Evolutionary conservation across 1,140 invertebrate species (phyloP), one percentile per base, ranked within the genome.

Genomic region (Physella acuta): DNA sequence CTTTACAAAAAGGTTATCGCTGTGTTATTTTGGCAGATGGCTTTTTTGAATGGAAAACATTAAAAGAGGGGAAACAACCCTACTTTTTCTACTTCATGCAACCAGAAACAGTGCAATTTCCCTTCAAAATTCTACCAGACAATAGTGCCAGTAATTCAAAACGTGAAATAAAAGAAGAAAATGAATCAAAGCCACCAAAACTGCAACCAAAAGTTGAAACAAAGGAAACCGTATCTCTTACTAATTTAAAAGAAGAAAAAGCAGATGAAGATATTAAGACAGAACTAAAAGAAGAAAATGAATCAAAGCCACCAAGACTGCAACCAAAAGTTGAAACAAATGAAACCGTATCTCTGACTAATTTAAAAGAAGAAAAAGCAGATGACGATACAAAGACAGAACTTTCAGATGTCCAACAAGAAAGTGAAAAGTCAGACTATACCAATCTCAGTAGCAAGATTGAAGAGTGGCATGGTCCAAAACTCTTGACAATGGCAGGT

Each of bases 31-130:
- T 94, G 30, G 90, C 88, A 71, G 91, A 94, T 84, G 93, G 93
- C 2, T 94, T 92, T 81, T 95, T 92, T 84, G 93, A 95, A 85
- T 95, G 93, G 93, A 89, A 93, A 82, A 90, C 90, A 16, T 77
- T 72, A 4, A 78, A 82, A 77, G 79, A 74, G 1, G 82, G 80
- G 33, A 94, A 93, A 78, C 90, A 92, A 80, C 91, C 93, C 0
- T 93, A 91, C 84, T 90, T 91, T 70, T 90, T 95, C 70, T 91
- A 91, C 83, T 85, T 88, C 58, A 86, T 88, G 55, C 89, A 66
- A 56, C 30, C 62, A 30, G 30, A 31, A 24, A 30, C 20, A 14
- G 53, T 55, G 20, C 5, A 20, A 24, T 55, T 55, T 24, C 20
- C 53, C 5, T 24, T 24, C 20, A 14, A 49, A 49, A 14, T 49